These are phyloP conservation scores for Drosophila trapezifrons DNA, from an alignment of 1,140 invertebrate species.

Conservation along the genomic window DNA sequence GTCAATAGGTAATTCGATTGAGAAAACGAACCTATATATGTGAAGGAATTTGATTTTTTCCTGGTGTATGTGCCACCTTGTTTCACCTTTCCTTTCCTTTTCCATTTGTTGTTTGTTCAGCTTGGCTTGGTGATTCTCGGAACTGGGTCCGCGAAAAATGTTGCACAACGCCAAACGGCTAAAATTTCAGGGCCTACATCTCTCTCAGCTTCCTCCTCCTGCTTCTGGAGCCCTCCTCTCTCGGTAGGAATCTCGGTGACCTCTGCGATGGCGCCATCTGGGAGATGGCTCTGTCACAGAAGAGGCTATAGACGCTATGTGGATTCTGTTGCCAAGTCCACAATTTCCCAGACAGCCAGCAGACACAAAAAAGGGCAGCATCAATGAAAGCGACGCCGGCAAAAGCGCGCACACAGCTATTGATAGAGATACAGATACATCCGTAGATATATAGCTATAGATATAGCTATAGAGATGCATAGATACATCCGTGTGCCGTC, in stretches of 20 bases:
- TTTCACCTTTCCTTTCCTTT: constrained; percentile 39
- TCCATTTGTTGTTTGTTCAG: constrained; percentile 41
- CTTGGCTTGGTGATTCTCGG: constrained; percentile 36
- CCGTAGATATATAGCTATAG: constrained; percentile 26
- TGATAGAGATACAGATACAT: constrained; percentile 36
- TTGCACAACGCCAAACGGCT: constrained; percentile 37
- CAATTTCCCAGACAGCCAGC: constrained; percentile 68
- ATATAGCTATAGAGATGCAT: constrained; percentile 34
- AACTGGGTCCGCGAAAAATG: constrained; percentile 46
- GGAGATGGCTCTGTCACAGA: constrained; percentile 28
- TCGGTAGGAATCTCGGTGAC: too few relatives aligned
- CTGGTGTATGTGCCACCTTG: constrained; percentile 28
- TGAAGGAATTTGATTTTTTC: not conserved
- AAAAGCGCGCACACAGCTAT: constrained; percentile 52
- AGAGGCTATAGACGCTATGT: constrained; percentile 37
- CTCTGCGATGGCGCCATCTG: constrained; percentile 32
- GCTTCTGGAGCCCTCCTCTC: not conserved
- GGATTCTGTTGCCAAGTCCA: constrained; percentile 67
- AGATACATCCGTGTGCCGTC: constrained; percentile 38
- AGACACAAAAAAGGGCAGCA: constrained; percentile 71
- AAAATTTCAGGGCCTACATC: constrained; percentile 32
- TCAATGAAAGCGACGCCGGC: constrained; percentile 73
- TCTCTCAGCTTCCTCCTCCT: not conserved
- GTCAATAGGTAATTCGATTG: too few relatives aligned
- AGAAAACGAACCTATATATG: too few relatives aligned